Percentiles rank a stretch among this genome's conserved stretches.
Evolutionary conservation across 2,797 vertebrate species (phyloP).

Genomic region (Gastrophryne carolinensis): DNA sequence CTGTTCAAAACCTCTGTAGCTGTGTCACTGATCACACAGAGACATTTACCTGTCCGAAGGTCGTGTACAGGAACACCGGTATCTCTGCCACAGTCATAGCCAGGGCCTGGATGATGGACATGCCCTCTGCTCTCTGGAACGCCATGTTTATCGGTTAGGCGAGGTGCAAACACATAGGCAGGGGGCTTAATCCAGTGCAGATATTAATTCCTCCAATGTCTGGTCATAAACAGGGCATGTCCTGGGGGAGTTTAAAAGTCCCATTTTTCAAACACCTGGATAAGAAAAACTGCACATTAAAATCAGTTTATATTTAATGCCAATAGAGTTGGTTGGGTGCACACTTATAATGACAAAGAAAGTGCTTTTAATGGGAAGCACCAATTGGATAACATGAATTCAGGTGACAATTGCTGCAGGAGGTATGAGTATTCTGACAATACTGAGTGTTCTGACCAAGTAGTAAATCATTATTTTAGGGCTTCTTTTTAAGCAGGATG

Average conservation of each 20-base stretch:
- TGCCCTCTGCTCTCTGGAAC: conserved; percentile 79
- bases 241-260: background rate
- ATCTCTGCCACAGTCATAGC: conserved; percentile 99
- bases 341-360: too few relatives aligned
- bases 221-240: background rate
- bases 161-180: background rate
- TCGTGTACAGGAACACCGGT: conserved; percentile 94
- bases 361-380: too few relatives aligned
- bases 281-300: background rate
- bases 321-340: too few relatives aligned
- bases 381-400: too few relatives aligned
- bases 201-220: too few relatives aligned
- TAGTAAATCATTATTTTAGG: too few relatives aligned
- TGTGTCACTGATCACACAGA: background rate
- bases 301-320: background rate
- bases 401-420: too few relatives aligned
- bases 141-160: conserved; percentile 74
- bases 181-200: background rate
- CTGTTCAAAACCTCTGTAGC: background rate
- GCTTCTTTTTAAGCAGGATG: too few relatives aligned
- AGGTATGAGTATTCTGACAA: too few relatives aligned
- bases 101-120: conserved; percentile 93
- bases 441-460: too few relatives aligned
- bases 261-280: conserved; percentile 21
- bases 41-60: conserved; percentile 89